Conservation (phyloP, 1,140 invertebrate species). For the Reticulitermes speratus region DNA sequence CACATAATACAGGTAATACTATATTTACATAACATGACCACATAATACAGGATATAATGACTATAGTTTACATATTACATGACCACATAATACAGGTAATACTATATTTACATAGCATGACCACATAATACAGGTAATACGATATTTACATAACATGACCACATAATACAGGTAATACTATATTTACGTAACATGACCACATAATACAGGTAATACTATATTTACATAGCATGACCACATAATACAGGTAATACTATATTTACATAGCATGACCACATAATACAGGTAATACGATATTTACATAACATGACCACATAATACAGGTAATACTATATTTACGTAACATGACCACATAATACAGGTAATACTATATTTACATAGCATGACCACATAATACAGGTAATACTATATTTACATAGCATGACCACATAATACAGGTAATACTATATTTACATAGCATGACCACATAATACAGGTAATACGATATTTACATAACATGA, state of each 20-base stretch:
- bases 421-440: slow-evolving; percentile 88
- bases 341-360: slow-evolving; percentile 91
- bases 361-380: slow-evolving; percentile 49
- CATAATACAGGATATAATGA: no score
- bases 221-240: slow-evolving; percentile 77
- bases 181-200: slow-evolving; percentile 78
- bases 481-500: slow-evolving; percentile 69
- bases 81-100: slow-evolving; percentile 81
- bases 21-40: no score
- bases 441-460: slow-evolving; percentile 52
- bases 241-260: slow-evolving; percentile 64
- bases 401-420: slow-evolving; percentile 42
- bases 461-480: slow-evolving; percentile 81
- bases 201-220: slow-evolving; percentile 67
- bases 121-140: slow-evolving; percentile 74
- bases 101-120: slow-evolving; percentile 62
- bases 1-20: no score
- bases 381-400: slow-evolving; percentile 88
- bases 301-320: slow-evolving; percentile 93
- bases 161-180: slow-evolving; percentile 71
- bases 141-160: slow-evolving; percentile 73
- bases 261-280: slow-evolving; percentile 82
- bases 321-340: slow-evolving; percentile 51
- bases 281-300: slow-evolving; percentile 59
- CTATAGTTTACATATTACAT: no score